Evolutionary conservation across 2,113 vertebrate species (phyloP).

Genomic region (Corapipo altera): DNA sequence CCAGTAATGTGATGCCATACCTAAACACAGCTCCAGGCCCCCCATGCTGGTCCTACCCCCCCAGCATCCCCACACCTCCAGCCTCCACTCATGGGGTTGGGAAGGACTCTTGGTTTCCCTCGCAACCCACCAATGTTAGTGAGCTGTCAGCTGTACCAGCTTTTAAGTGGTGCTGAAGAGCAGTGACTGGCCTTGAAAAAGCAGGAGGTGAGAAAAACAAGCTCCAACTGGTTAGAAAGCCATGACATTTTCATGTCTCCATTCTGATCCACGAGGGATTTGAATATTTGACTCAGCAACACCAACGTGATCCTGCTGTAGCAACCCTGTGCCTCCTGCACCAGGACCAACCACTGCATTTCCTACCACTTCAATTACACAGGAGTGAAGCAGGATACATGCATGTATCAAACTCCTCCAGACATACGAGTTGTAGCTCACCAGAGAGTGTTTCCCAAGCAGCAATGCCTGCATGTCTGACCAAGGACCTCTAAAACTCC

Average conservation of each 20-base stretch:
- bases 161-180: background rate
- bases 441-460: background rate
- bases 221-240: background rate
- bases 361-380: accelerated
- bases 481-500: background rate
- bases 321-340: background rate
- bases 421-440: accelerated
- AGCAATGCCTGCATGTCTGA: accelerated
- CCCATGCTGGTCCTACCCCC: accelerated
- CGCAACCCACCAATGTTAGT: accelerated
- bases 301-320: accelerated
- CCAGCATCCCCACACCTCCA: background rate
- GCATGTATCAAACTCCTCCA: background rate
- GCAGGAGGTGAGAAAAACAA: background rate
- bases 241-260: accelerated
- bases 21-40: background rate
- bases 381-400: background rate
- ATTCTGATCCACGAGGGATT: background rate
- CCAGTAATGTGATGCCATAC: too few species aligned
- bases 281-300: background rate
- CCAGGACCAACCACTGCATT: accelerated
- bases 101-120: background rate
- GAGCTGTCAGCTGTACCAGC: background rate
- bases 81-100: accelerated
- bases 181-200: background rate